Evolutionary conservation across 1,140 invertebrate species (phyloP), one percentile per base, ranked within the genome.

Genomic region (Dendroctonus ponderosae): DNA sequence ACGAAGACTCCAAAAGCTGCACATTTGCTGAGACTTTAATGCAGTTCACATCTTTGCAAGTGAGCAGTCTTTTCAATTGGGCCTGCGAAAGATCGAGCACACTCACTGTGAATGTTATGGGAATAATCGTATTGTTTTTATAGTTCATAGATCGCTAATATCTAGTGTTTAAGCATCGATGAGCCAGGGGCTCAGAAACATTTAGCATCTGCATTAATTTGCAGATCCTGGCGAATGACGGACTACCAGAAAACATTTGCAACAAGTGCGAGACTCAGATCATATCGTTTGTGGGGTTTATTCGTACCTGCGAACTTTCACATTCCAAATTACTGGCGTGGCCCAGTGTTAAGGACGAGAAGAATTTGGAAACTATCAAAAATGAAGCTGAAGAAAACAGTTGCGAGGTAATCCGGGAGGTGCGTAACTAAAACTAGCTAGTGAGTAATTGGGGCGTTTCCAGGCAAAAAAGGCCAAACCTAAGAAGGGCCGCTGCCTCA

Each of bases 171-270:
- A n/a, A n/a, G n/a, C n/a, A n/a, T n/a, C n/a, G n/a, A n/a, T n/a
- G n/a, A n/a, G n/a, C n/a, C n/a, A n/a, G n/a, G n/a, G n/a, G n/a
- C n/a, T n/a, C n/a, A n/a, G n/a, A n/a, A n/a, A n/a, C n/a, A n/a
- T n/a, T n/a, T n/a, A n/a, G n/a, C n/a, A n/a, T n/a, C 26, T 26
- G 48, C 26, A 49, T 8, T 49, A 49, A 46, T 52, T 70, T 70
- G 37, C 58, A 75, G 74, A 54, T 76, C 11, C 8, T 58, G 9
- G 57, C 68, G 62, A 59, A 68, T 41, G 75, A 76, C 68, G 73
- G 72, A 26, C 58, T 75, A 50, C 75, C 75, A 8, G 46, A 71
- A 68, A 69, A 69, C 43, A 71, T 76, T 38, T 76, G 75, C 62
- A 37, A 44, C 9, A 66, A 70, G 48, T 76, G 75, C 64, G 42